A percentile compares a stretch with the other conserved stretches of the same genome.
Conservation (phyloP, 2,888 invertebrate genomes). For the Lysandra coridon region DNA sequence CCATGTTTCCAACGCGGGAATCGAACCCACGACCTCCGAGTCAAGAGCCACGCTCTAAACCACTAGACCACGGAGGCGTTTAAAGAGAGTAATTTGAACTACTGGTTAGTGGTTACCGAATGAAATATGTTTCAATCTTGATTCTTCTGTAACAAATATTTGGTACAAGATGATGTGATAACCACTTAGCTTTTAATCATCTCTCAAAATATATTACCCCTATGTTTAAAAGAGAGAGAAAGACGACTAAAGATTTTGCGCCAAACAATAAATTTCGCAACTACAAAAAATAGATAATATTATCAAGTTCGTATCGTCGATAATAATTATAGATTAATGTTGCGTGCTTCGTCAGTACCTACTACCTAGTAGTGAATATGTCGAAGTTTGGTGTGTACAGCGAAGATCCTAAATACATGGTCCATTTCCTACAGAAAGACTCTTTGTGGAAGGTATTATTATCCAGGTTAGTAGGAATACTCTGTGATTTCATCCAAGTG, state of each 20-base stretch:
- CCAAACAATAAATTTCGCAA: not conserved
- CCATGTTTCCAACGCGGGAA: no score
- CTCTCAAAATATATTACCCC: not conserved
- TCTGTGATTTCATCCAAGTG: not conserved
- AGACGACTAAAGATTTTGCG: not conserved
- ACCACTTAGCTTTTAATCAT: not conserved
- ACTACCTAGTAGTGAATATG: slow-evolving; percentile 10
- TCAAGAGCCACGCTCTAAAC: no score
- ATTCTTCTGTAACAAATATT: no score
- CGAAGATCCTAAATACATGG: not conserved
- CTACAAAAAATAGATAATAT: not conserved
- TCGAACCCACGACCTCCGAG: no score
- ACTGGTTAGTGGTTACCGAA: no score
- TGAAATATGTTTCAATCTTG: no score
- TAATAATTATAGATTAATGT: not conserved
- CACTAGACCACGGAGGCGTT: no score
- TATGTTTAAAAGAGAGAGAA: not conserved
- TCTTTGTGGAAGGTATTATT: slow-evolving; percentile 48
- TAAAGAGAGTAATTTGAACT: no score
- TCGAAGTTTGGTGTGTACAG: slow-evolving; percentile 38
- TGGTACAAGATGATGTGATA: not conserved
- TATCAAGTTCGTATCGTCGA: slow-evolving; percentile 1
- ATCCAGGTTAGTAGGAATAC: slow-evolving; percentile 36
- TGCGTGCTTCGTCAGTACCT: not conserved
- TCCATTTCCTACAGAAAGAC: slow-evolving; percentile 45